Conservation (phyloP, 1,140 invertebrate genomes). For the Andricus grossulariae region DNA sequence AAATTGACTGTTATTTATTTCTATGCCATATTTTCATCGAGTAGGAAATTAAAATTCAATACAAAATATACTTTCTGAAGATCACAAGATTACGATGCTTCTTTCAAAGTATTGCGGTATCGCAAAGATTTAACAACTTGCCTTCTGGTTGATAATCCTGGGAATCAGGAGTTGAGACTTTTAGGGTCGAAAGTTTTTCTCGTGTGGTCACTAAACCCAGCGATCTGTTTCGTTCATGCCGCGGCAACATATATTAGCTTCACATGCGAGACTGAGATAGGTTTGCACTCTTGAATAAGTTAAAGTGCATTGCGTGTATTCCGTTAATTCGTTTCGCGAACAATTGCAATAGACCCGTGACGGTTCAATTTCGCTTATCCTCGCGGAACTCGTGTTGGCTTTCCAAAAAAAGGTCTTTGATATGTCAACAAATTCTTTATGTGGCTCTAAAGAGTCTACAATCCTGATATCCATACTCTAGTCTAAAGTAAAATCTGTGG, state of each 20-base stretch:
- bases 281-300: slow-evolving; percentile 63
- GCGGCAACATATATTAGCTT: slow-evolving; percentile 69
- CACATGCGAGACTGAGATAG: slow-evolving; percentile 53
- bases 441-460: background rate
- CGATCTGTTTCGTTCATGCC: slow-evolving; percentile 64
- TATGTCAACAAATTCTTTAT: slow-evolving; percentile 35
- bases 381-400: slow-evolving; percentile 39
- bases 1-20: too few relatives aligned
- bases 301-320: slow-evolving; percentile 70
- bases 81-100: too few relatives aligned
- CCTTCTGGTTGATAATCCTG: background rate
- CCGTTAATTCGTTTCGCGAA: slow-evolving; percentile 71
- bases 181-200: slow-evolving; percentile 15
- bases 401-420: slow-evolving; percentile 31
- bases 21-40: too few relatives aligned
- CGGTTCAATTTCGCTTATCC: slow-evolving; percentile 62
- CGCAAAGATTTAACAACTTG: too few relatives aligned
- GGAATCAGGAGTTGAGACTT: background rate
- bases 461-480: too few relatives aligned
- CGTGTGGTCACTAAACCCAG: slow-evolving; percentile 22
- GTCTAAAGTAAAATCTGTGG: too few relatives aligned
- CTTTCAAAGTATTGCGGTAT: too few relatives aligned
- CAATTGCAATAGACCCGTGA: slow-evolving; percentile 68
- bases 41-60: too few relatives aligned
- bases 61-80: too few relatives aligned